Evolutionary conservation across 92 coral and sea anemone genomes (phyloP).

Genomic region (Phymanthus crucifer): DNA sequence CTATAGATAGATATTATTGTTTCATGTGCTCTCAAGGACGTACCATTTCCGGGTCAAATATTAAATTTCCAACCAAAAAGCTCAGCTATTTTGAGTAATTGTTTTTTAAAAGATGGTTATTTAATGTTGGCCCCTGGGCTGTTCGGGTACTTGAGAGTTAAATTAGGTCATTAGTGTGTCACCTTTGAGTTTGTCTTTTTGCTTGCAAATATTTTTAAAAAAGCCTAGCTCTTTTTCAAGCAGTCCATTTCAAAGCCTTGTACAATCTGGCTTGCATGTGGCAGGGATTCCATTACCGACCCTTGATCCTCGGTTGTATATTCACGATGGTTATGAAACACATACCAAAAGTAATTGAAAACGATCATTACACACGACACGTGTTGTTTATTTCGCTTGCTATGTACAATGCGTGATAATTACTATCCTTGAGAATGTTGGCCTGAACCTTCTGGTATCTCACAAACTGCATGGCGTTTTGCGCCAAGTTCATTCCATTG

Average conservation of each 20-base stretch:
- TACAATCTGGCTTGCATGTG: neutral
- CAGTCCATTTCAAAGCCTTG: neutral
- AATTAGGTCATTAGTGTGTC: constrained; percentile 6
- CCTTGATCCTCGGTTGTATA: neutral
- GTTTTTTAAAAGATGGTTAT: constrained; percentile 11
- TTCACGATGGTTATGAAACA: neutral
- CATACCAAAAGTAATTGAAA: constrained; percentile 3
- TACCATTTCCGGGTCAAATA: constrained; percentile 7
- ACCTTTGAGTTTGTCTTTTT: neutral
- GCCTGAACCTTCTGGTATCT: constrained; percentile 1
- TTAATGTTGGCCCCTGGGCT: constrained; percentile 6
- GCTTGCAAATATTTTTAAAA: neutral
- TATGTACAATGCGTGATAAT: constrained; percentile 5
- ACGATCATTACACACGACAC: neutral
- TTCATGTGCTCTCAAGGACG: neutral
- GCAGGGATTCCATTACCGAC: constrained; percentile 4
- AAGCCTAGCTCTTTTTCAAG: neutral
- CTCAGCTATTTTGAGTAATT: constrained; percentile 6
- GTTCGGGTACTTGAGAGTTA: neutral
- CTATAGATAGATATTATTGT: neutral
- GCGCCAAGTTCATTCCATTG: constrained; percentile 26
- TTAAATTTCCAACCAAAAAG: neutral
- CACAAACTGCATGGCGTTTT: constrained; percentile 6
- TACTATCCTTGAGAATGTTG: neutral
- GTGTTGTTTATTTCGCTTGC: constrained; percentile 1